Base-by-base conservation (phyloP, 2,113 vertebrate species). In the Leuciscus idus region DNA sequence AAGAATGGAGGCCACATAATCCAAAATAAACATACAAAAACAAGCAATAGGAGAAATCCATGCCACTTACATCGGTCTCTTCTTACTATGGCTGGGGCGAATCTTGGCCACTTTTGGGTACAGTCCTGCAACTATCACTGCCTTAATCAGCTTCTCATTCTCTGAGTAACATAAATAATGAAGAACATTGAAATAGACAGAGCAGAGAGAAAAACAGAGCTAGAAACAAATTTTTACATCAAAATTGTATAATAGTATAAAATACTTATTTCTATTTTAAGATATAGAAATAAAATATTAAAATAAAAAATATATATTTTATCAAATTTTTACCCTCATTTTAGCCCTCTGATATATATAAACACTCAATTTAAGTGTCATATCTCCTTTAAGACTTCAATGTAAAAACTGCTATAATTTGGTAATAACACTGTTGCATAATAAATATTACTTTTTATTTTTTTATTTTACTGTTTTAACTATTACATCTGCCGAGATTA, bases 21-120 rank as follows among this genome's bases (percentile, higher is more conserved):
- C 55, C 4, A 3, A 46, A 48, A 73, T 4, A 74, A n/a, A 6
- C 2, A 33, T 7, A 57, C 1, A 48, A 36, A 57, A 15, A 72
- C 19, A 50, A 43, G 13, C 1, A 23, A n/a, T 43, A 23, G 36
- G 19, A 39, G n/a, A 23, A 21, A 15, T 6, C 7, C 7, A 59
- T 4, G 4, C 39, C 9, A 94, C 98, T 97, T 94, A 99, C 98
- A 95, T 95, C 33, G 96, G 96, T 85, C 97, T 96, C 93, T 95
- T 98, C 93, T 96, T 98, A 93, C 95, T 96, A 91, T 95, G 94
- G 88, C 95, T 96, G 17, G 96, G 95, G 80, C 95, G 95, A 86
- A 99, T 98, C 95, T 96, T 99, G 78, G 98, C 98, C 90, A 99
- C 98, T 93, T 99, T 99, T 3, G 98, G 98, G 91, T 99, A 99